Percentiles rank a stretch among this genome's conserved stretches.
phyloP scores from a whole-genome alignment of 2,888 invertebrate species.

The Ptilodon capucinus region DNA sequence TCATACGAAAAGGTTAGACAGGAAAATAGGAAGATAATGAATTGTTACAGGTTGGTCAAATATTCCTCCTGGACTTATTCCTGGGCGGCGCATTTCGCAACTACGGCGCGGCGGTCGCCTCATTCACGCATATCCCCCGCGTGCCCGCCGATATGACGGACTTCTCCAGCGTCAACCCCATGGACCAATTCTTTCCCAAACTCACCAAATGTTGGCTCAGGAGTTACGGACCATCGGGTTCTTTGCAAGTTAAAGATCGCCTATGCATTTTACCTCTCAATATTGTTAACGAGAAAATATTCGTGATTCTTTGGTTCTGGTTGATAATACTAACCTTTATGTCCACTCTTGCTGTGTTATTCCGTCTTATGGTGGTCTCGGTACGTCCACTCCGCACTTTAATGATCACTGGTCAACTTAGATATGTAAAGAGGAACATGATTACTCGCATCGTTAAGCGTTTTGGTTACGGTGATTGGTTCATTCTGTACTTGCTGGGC shows the following conservation, averaged over 20 bases:
- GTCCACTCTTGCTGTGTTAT: conserved; percentile 85
- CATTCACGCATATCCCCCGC: conserved; percentile 67
- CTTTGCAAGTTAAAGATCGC: conserved; percentile 81
- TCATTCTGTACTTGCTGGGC: conserved; percentile 88
- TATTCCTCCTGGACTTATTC: conserved; percentile 86
- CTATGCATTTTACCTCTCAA: conserved; percentile 90
- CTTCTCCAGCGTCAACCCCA: conserved; percentile 82
- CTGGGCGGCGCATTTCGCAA: conserved; percentile 83
- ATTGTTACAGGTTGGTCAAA: conserved; percentile 84
- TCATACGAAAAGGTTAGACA: too few species aligned
- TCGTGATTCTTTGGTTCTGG: conserved; percentile 89
- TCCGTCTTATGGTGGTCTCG: conserved; percentile 83
- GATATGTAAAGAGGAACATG: conserved; percentile 75
- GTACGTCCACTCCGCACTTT: conserved; percentile 82
- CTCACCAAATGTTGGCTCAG: conserved; percentile 85
- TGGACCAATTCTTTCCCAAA: conserved; percentile 87
- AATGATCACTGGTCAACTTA: conserved; percentile 84
- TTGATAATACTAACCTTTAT: conserved; percentile 84
- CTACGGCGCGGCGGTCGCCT: conserved; percentile 82
- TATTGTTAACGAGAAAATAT: conserved; percentile 91
- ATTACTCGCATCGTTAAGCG: conserved; percentile 78
- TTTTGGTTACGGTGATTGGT: conserved; percentile 89
- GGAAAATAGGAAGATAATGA: not conserved
- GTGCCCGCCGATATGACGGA: conserved; percentile 45
- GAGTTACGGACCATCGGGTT: conserved; percentile 83